phyloP scores from a whole-genome alignment of 2,113 vertebrate genomes.

The Rhadina sibilatrix region DNA sequence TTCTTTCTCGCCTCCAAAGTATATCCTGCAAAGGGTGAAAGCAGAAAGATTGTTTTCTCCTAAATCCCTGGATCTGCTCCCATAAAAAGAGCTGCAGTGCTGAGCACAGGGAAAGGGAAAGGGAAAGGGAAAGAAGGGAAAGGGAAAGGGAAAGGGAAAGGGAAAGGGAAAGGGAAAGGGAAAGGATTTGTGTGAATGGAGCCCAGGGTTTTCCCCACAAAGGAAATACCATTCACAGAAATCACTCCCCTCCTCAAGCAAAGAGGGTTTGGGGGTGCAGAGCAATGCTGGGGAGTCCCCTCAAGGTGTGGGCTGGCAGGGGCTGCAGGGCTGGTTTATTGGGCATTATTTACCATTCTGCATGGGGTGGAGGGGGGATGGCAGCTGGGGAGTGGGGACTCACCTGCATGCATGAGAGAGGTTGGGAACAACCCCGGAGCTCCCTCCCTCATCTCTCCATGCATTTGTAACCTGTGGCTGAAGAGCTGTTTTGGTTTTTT shows the following conservation, averaged over 20 bases:
- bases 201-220: not conserved
- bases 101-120: not conserved
- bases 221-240: not conserved
- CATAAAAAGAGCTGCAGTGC: not conserved
- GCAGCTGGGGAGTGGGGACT: not conserved
- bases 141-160: too few species aligned
- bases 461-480: not conserved
- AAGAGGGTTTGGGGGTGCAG: not conserved
- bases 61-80: not conserved
- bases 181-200: not conserved
- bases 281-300: not conserved
- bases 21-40: not conserved
- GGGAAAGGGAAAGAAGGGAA: too few species aligned
- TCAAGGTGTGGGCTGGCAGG: not conserved
- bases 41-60: not conserved
- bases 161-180: too few species aligned
- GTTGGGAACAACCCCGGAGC: not conserved
- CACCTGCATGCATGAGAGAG: not conserved
- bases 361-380: not conserved
- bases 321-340: not conserved
- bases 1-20: not conserved
- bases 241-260: rapidly evolving
- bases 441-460: not conserved
- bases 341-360: not conserved
- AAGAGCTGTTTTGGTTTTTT: not conserved